phyloP scores from a whole-genome alignment of 2,797 vertebrate genomes.

The Gymnoscopelus braueri region DNA sequence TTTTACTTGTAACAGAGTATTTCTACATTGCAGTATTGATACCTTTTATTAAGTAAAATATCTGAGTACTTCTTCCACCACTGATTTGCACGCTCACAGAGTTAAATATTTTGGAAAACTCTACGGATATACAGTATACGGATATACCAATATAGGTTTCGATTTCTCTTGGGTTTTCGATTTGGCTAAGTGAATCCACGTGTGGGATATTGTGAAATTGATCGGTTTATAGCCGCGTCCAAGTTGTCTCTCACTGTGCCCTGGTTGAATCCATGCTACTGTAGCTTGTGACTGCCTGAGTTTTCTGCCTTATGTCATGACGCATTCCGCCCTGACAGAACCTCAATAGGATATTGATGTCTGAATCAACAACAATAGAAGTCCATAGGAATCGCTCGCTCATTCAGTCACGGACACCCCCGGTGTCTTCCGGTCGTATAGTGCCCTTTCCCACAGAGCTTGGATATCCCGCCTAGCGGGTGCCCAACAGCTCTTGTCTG shows the following conservation, averaged over 20 bases:
- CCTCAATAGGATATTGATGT: conserved; percentile 58
- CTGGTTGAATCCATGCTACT: conserved; percentile 35
- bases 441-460: conserved; percentile 25
- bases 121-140: no score
- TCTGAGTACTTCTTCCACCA: no score
- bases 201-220: conserved; percentile 54
- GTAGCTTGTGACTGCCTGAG: conserved; percentile 37
- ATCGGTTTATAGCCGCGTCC: conserved; percentile 22
- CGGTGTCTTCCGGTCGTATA: conserved; percentile 17
- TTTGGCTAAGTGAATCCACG: conserved; percentile 32
- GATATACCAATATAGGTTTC: no score
- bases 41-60: no score
- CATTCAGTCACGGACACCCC: conserved; percentile 24
- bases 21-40: no score
- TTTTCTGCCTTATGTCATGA: conserved; percentile 43
- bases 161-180: conserved; percentile 23
- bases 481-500: background rate
- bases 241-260: conserved; percentile 36
- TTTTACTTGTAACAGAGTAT: no score
- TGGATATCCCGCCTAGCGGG: conserved; percentile 21
- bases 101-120: no score
- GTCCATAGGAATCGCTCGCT: conserved; percentile 50
- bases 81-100: no score
- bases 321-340: conserved; percentile 52
- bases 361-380: conserved; percentile 64